Conservation (phyloP, 2,888 invertebrate genomes). For the Bombylius discolor region DNA sequence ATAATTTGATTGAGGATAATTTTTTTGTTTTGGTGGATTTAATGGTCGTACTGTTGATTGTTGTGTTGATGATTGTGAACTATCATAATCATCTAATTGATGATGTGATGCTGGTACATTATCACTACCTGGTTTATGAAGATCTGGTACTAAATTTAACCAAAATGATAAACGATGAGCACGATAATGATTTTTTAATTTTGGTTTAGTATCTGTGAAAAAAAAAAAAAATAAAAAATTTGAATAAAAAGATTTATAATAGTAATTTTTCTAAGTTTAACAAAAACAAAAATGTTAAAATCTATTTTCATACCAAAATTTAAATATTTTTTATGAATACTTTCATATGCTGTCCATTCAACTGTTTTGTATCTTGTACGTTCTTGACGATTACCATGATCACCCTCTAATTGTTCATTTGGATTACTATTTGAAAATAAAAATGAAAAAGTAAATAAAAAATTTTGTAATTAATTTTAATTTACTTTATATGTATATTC, state of each 20-base stretch:
- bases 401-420: constrained; percentile 67
- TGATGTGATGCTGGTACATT: constrained; percentile 78
- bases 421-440: constrained; percentile 54
- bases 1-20: constrained; percentile 21
- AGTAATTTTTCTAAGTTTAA: background rate
- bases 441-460: background rate
- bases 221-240: constrained; percentile 12
- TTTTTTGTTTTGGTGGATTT: constrained; percentile 28
- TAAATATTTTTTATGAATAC: constrained; percentile 82
- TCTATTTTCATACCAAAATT: constrained; percentile 51
- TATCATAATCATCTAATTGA: constrained; percentile 62
- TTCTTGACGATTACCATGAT: constrained; percentile 59
- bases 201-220: constrained; percentile 70
- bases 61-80: constrained; percentile 22
- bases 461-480: background rate
- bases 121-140: constrained; percentile 76
- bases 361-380: constrained; percentile 71
- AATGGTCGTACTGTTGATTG: constrained; percentile 40
- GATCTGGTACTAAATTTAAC: constrained; percentile 86
- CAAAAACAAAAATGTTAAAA: background rate
- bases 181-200: constrained; percentile 84
- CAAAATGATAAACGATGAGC: constrained; percentile 88
- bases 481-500: background rate
- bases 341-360: constrained; percentile 89
- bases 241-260: background rate